phyloP scores from a whole-genome alignment of 1,140 invertebrate species.

The Potamilus streckersoni region DNA sequence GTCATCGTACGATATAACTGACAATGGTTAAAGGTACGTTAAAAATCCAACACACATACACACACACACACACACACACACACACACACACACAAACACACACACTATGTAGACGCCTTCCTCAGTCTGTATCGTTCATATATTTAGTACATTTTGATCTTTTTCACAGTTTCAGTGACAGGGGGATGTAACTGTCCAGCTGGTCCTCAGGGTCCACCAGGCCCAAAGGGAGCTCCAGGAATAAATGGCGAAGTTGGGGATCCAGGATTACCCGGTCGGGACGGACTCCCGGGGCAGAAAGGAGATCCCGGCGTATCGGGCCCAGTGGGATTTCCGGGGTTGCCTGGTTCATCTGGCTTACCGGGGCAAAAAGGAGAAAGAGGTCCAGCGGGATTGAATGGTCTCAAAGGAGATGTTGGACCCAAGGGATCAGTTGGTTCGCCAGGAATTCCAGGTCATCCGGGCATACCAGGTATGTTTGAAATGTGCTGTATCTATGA shows the following conservation, averaged over 20 bases:
- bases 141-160: too few species aligned
- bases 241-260: conserved; percentile 13
- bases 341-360: conserved; percentile 3
- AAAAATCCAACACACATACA: too few species aligned
- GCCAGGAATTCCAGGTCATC: conserved; percentile 8
- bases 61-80: too few species aligned
- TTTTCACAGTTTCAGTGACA: not conserved
- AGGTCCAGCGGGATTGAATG: not conserved
- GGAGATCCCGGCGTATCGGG: conserved; percentile 17
- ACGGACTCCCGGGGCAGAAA: conserved; percentile 3
- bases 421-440: conserved; percentile 1
- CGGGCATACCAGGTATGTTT: not conserved
- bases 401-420: conserved; percentile 7
- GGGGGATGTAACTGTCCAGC: conserved; percentile 2
- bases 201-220: conserved; percentile 13
- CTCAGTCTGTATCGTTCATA: too few species aligned
- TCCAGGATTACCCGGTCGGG: conserved; percentile 6
- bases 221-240: conserved; percentile 9
- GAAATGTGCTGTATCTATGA: too few species aligned
- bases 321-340: conserved; percentile 7
- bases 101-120: too few species aligned
- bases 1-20: too few species aligned
- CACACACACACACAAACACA: too few species aligned
- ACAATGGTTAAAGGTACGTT: too few species aligned
- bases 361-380: conserved; percentile 15